Conservation (phyloP, 2,113 vertebrate species). For the Chauna torquata region DNA sequence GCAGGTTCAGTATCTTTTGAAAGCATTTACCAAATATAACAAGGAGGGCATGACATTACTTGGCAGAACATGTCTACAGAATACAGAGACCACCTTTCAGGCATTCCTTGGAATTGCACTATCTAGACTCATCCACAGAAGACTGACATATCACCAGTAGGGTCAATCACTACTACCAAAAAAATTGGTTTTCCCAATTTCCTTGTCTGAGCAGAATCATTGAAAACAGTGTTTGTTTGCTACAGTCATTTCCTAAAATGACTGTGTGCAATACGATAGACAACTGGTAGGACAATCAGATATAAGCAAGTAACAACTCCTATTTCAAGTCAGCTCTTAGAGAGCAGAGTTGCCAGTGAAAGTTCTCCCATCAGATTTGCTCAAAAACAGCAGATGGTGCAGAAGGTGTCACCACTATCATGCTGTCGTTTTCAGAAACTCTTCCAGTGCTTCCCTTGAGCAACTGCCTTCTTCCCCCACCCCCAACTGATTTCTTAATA, state of each 20-base stretch:
- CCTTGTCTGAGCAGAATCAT: background rate
- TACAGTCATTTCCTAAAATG: background rate
- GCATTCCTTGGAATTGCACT: background rate
- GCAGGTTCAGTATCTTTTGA: background rate
- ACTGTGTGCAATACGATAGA: background rate
- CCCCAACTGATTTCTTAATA: background rate
- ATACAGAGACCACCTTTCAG: background rate
- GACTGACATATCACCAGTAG: background rate
- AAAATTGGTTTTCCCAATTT: background rate
- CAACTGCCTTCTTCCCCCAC: background rate
- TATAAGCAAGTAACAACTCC: background rate
- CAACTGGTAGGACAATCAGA: background rate
- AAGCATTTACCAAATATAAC: background rate
- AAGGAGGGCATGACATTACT: background rate
- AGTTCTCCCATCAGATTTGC: background rate
- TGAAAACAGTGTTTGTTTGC: background rate
- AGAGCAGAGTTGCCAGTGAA: background rate
- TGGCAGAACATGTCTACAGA: background rate
- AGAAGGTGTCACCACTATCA: background rate
- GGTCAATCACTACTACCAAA: background rate
- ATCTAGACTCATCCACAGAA: background rate
- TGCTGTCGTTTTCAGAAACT: background rate
- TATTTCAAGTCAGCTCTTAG: background rate
- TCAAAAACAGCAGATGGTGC: background rate
- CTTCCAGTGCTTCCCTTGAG: background rate